phyloP scores from a whole-genome alignment of 2,113 vertebrate species.

The Nycticorax nycticorax region DNA sequence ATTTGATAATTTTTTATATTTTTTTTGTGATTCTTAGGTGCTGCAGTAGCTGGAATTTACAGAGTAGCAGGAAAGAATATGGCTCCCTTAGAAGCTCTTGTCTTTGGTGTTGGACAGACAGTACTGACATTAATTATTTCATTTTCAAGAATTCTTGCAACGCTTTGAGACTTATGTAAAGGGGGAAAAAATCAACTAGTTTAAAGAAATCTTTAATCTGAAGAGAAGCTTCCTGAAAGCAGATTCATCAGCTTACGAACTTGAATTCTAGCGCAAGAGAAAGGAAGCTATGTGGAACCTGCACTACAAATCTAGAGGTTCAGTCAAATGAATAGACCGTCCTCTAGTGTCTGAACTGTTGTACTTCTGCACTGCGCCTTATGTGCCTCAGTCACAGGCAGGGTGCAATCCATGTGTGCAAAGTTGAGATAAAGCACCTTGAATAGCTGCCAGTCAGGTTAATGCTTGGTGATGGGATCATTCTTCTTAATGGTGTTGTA shows the following conservation, averaged over 20 bases:
- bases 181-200: neutral
- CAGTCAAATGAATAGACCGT: conserved; percentile 41
- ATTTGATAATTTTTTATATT: neutral
- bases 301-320: conserved; percentile 2
- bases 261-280: neutral
- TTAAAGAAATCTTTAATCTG: neutral
- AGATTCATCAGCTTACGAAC: neutral
- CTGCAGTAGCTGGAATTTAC: conserved; percentile 95
- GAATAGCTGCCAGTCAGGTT: conserved; percentile 65
- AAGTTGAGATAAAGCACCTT: conserved; percentile 60
- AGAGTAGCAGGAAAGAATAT: conserved; percentile 96
- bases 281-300: conserved; percentile 3
- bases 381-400: conserved; percentile 68
- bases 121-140: conserved; percentile 90
- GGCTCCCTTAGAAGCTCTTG: conserved; percentile 93
- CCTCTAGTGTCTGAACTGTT: conserved; percentile 68
- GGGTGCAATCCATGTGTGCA: conserved; percentile 15
- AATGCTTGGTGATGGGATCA: conserved; percentile 5
- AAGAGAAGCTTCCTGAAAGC: conserved; percentile 15
- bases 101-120: conserved; percentile 95
- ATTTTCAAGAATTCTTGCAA: conserved; percentile 94
- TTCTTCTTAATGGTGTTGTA: conserved; percentile 24
- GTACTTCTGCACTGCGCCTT: conserved; percentile 75
- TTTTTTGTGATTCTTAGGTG: conserved; percentile 77
- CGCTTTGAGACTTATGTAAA: conserved; percentile 79